Evolutionary conservation across 2,797 vertebrate genomes (phyloP).

Genomic region (Lepilemur ruficaudatus): DNA sequence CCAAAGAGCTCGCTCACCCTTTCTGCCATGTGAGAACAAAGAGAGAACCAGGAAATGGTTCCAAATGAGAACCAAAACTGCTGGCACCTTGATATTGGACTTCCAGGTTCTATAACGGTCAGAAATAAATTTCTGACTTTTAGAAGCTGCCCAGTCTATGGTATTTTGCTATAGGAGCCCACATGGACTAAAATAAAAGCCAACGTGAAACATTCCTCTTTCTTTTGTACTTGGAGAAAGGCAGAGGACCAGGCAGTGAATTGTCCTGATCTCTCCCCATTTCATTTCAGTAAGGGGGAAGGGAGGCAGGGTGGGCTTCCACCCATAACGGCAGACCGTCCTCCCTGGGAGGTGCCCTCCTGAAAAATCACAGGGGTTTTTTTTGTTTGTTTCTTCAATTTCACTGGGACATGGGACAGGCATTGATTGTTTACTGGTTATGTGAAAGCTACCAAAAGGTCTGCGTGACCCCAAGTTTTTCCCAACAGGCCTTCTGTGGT

Average conservation of each 20-base stretch:
- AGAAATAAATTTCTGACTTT: neutral
- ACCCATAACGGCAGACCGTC: neutral
- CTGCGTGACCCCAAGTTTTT: neutral
- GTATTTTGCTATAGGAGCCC: neutral
- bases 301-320: neutral
- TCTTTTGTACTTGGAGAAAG: constrained; percentile 12
- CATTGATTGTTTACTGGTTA: neutral
- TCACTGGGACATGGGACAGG: neutral
- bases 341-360: neutral
- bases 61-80: neutral
- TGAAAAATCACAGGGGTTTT: neutral
- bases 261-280: neutral
- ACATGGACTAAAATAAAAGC: neutral
- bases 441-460: constrained; percentile 39
- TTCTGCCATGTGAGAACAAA: neutral
- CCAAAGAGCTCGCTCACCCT: neutral
- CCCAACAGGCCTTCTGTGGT: neutral
- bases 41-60: neutral
- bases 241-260: neutral
- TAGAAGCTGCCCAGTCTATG: neutral
- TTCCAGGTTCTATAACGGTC: neutral
- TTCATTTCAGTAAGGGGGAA: neutral
- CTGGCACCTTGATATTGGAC: neutral
- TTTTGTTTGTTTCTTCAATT: neutral
- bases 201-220: neutral